A percentile compares a stretch with the other conserved stretches of the same genome.
Conservation (phyloP, 2,113 vertebrate genomes). For the Meleagris gallopavo region DNA sequence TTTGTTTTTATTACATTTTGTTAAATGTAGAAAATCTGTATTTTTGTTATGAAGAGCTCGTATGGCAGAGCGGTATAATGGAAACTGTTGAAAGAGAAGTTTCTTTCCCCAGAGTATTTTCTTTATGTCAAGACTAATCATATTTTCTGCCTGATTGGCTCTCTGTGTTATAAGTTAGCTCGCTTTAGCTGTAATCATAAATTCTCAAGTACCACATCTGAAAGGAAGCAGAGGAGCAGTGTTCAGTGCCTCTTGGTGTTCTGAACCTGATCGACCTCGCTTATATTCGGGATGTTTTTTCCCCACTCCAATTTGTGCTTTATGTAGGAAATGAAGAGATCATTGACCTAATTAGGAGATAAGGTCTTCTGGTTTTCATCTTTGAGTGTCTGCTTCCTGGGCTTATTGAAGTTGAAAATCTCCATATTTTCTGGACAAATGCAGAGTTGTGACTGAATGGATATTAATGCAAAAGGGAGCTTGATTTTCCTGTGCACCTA, state of each 20-base stretch:
- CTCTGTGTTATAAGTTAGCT: not conserved
- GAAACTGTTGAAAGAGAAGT: not conserved
- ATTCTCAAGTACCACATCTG: not conserved
- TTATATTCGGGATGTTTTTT: no score
- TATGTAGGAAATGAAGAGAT: rapidly evolving
- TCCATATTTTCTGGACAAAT: not conserved
- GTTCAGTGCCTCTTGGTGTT: not conserved
- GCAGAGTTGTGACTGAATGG: not conserved
- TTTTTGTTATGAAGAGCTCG: not conserved
- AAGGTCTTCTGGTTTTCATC: not conserved
- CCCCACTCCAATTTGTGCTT: not conserved
- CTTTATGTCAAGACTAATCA: not conserved
- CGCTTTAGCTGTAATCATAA: not conserved
- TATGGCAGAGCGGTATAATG: not conserved
- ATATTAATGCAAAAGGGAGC: not conserved
- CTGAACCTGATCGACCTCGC: not conserved
- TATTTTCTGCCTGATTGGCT: not conserved
- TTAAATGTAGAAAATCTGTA: not conserved
- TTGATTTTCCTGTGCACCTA: not conserved
- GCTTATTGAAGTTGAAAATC: not conserved
- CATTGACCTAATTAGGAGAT: not conserved
- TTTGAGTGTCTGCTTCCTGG: not conserved
- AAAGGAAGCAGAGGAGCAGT: not conserved
- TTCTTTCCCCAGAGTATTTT: not conserved
- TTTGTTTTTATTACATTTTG: not conserved